phyloP scores from a whole-genome alignment of 2,888 invertebrate genomes.

The Kuschelorhynchus macadamiae region DNA sequence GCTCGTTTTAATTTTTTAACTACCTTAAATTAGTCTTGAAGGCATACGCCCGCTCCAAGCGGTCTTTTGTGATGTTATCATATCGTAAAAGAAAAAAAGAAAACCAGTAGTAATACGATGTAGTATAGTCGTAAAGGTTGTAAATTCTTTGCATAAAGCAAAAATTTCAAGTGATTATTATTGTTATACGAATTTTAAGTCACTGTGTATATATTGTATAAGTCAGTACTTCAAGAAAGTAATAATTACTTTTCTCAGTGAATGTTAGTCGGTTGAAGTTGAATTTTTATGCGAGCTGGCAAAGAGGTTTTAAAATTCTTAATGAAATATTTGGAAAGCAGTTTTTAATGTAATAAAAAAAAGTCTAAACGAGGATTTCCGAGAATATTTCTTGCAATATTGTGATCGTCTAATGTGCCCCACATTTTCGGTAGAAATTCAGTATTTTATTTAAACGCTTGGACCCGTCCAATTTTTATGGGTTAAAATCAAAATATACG shows the following conservation, averaged over 20 bases:
- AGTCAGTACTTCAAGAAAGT: slow-evolving; percentile 68
- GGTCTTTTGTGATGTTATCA: slow-evolving; percentile 82
- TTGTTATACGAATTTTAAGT: slow-evolving; percentile 69
- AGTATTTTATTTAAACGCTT: no score
- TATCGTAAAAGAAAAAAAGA: slow-evolving; percentile 72
- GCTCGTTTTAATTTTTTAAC: slow-evolving; percentile 11
- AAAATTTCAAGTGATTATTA: slow-evolving; percentile 67
- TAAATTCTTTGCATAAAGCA: slow-evolving; percentile 62
- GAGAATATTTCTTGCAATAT: no score
- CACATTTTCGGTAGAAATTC: no score
- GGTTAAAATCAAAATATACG: no score
- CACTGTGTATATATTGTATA: slow-evolving; percentile 66
- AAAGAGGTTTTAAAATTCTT: slow-evolving; percentile 5
- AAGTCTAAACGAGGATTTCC: no score
- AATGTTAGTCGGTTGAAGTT: slow-evolving; percentile 13
- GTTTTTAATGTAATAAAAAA: no score
- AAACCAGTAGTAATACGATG: slow-evolving; percentile 61
- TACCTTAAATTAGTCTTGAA: slow-evolving; percentile 59
- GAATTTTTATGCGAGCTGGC: neutral
- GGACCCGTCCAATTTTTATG: no score
- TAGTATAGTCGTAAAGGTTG: slow-evolving; percentile 58
- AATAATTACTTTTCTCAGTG: slow-evolving; percentile 52
- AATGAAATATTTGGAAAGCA: no score
- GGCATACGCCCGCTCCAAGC: slow-evolving; percentile 63
- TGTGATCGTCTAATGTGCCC: no score